phyloP scores from a whole-genome alignment of 2,797 vertebrate species.

The Enteromius viviparus region DNA sequence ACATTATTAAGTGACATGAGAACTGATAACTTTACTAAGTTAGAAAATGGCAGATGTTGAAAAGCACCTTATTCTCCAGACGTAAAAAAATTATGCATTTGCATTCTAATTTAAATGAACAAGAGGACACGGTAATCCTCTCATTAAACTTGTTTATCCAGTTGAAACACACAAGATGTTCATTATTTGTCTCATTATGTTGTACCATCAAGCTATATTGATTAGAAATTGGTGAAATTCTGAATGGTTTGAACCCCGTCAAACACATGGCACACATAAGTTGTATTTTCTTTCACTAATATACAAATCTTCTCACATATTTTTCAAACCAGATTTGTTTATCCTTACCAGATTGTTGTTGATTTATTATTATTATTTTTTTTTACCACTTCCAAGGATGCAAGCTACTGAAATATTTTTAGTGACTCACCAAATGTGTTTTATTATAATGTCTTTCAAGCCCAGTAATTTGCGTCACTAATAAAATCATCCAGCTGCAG shows the following conservation, averaged over 20 bases:
- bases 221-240: neutral
- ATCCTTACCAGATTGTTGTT: neutral
- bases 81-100: neutral
- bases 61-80: neutral
- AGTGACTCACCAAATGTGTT: neutral
- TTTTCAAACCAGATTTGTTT: neutral
- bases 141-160: neutral
- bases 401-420: neutral
- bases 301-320: neutral
- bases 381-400: neutral
- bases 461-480: neutral
- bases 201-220: neutral
- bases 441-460: constrained; percentile 6
- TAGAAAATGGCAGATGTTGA: neutral
- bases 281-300: neutral
- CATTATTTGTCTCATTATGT: neutral
- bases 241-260: neutral
- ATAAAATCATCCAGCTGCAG: constrained; percentile 14
- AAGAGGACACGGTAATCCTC: neutral
- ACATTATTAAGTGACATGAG: neutral
- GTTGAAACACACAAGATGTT: neutral
- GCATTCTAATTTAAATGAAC: neutral
- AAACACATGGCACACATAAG: neutral
- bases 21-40: neutral
- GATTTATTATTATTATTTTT: neutral